These are phyloP conservation scores for Tethea ocularis DNA, from an alignment of 2,888 invertebrate genomes.

Conservation along the genomic window DNA sequence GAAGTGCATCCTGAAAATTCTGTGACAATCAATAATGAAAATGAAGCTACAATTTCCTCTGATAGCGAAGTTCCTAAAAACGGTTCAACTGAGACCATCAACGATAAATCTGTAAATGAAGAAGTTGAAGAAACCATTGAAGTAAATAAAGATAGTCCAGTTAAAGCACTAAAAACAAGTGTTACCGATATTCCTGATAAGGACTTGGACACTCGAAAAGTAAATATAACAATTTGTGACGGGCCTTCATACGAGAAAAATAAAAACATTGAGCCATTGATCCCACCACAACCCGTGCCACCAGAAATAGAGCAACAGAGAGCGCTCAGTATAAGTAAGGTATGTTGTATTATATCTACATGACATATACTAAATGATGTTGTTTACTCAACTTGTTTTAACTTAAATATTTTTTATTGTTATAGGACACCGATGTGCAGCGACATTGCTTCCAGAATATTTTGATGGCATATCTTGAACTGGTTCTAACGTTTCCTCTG, in stretches of 20 bases:
- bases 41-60: constrained; percentile 20
- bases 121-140: constrained; percentile 26
- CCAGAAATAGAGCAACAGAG: constrained; percentile 94
- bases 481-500: constrained; percentile 86
- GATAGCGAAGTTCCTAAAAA: constrained; percentile 23
- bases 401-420: constrained; percentile 16
- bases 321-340: constrained; percentile 92
- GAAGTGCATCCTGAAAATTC: constrained; percentile 36
- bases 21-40: constrained; percentile 21
- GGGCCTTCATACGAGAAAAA: constrained; percentile 57
- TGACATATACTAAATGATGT: neutral
- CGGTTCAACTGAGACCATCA: constrained; percentile 17
- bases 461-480: constrained; percentile 92
- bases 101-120: constrained; percentile 17
- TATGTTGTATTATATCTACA: constrained; percentile 49
- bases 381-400: neutral
- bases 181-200: constrained; percentile 57
- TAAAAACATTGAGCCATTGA: constrained; percentile 71
- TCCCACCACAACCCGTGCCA: constrained; percentile 88
- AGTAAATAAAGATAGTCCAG: constrained; percentile 22
- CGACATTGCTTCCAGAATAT: constrained; percentile 93
- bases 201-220: constrained; percentile 59
- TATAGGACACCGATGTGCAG: constrained; percentile 93
- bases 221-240: constrained; percentile 73
- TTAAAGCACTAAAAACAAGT: constrained; percentile 59